Percentiles rank a stretch among this genome's conserved stretches.
Evolutionary conservation across 2,113 vertebrate species (phyloP).

Genomic region (Otocyon megalotis): DNA sequence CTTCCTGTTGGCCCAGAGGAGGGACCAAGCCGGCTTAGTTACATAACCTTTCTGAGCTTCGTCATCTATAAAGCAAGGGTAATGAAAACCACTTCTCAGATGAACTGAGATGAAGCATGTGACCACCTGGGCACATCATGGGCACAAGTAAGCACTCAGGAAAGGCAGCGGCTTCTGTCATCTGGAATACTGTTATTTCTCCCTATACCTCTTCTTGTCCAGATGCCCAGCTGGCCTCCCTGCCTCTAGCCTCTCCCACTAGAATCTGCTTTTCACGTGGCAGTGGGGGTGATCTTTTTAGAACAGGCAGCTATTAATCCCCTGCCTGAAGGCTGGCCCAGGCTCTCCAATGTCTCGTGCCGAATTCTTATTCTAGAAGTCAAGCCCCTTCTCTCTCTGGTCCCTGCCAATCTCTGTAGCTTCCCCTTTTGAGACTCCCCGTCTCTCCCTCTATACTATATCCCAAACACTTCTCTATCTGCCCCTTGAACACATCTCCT

Average conservation of each 20-base stretch:
- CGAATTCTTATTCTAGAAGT: not conserved
- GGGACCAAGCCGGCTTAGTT: not conserved
- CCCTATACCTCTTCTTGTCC: not conserved
- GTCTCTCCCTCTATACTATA: not conserved
- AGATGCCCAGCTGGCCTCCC: not conserved
- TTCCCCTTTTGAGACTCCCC: not conserved
- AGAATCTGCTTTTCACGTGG: not conserved
- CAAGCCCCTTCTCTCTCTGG: not conserved
- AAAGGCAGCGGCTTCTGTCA: not conserved
- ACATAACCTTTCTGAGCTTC: not conserved
- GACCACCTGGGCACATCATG: not conserved
- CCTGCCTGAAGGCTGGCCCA: not conserved
- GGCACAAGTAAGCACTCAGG: not conserved
- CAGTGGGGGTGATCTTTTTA: not conserved
- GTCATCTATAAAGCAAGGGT: not conserved
- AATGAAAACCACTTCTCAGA: not conserved
- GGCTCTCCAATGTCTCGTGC: not conserved
- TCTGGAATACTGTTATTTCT: not conserved
- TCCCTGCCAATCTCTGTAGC: not conserved
- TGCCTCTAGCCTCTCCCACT: not conserved
- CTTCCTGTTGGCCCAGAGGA: not conserved
- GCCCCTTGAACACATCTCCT: not conserved
- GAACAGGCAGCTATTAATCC: not conserved
- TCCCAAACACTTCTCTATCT: not conserved
- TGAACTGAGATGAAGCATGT: not conserved